Percentiles rank a stretch among this genome's conserved stretches.
These are phyloP conservation scores for Petroica traversi DNA, from an alignment of 2,113 vertebrate genomes.

Conservation along the genomic window DNA sequence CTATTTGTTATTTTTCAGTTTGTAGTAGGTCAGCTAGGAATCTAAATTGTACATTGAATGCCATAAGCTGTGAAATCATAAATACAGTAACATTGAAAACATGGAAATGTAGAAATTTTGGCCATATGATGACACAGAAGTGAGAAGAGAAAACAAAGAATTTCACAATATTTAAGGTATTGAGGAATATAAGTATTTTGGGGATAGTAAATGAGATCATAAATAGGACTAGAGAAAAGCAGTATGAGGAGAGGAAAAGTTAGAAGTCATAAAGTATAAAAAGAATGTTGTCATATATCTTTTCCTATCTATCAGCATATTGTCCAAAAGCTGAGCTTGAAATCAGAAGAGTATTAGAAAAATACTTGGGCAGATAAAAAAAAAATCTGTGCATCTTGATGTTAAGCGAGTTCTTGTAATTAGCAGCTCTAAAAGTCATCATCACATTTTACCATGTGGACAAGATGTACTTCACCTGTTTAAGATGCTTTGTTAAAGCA, in stretches of 20 bases:
- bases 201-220: neutral
- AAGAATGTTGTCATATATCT: neutral
- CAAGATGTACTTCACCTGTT: neutral
- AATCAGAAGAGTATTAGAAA: neutral
- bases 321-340: neutral
- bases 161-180: neutral
- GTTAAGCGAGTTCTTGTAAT: neutral
- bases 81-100: neutral
- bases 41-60: neutral
- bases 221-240: neutral
- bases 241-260: neutral
- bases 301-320: neutral
- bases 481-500: neutral
- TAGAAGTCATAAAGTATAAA: neutral
- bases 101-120: neutral
- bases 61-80: neutral
- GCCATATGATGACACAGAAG: neutral
- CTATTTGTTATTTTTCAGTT: neutral
- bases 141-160: neutral
- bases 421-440: neutral
- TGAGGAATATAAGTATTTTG: neutral
- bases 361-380: neutral
- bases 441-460: accelerated
- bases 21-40: neutral
- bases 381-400: neutral